A percentile compares a stretch with the other conserved stretches of the same genome.
Conservation (phyloP, 2,888 invertebrate species). For the Drosophila colorata region DNA sequence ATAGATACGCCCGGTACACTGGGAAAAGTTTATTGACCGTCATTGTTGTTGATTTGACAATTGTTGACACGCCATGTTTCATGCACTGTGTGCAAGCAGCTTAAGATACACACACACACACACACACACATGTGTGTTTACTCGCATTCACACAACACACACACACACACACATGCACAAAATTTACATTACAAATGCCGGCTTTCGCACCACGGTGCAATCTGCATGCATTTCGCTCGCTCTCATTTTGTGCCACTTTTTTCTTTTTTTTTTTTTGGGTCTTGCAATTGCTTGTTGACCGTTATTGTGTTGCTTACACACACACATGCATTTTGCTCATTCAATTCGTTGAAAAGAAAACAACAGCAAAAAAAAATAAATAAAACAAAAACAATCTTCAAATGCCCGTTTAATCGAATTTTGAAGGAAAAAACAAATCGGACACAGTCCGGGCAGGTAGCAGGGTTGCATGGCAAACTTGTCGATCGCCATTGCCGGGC, state of each 20-base stretch:
- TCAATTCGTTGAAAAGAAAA: constrained; percentile 33
- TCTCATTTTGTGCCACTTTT: constrained; percentile 50
- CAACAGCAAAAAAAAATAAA: no score
- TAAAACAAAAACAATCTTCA: constrained; percentile 30
- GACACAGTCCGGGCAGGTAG: background rate
- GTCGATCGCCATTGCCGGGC: constrained; percentile 54
- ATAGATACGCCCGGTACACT: constrained; percentile 40
- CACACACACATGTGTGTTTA: background rate
- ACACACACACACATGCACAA: constrained; percentile 10
- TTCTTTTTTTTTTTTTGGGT: constrained; percentile 36
- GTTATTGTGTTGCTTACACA: constrained; percentile 52
- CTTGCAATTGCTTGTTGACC: constrained; percentile 62
- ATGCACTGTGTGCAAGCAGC: constrained; percentile 50
- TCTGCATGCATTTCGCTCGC: constrained; percentile 34
- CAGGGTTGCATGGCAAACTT: constrained; percentile 52
- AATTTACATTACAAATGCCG: constrained; percentile 27
- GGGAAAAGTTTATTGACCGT: constrained; percentile 79
- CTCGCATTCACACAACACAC: background rate
- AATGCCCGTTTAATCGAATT: constrained; percentile 48
- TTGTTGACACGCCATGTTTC: constrained; percentile 69
- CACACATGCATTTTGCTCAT: constrained; percentile 29
- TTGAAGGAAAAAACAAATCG: constrained; percentile 2
- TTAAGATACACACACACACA: constrained; percentile 1
- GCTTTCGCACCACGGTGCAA: constrained; percentile 52
- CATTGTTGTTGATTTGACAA: constrained; percentile 81